Base-by-base conservation (phyloP, 1,140 invertebrate species). In the Zaprionus ghesquierei region DNA sequence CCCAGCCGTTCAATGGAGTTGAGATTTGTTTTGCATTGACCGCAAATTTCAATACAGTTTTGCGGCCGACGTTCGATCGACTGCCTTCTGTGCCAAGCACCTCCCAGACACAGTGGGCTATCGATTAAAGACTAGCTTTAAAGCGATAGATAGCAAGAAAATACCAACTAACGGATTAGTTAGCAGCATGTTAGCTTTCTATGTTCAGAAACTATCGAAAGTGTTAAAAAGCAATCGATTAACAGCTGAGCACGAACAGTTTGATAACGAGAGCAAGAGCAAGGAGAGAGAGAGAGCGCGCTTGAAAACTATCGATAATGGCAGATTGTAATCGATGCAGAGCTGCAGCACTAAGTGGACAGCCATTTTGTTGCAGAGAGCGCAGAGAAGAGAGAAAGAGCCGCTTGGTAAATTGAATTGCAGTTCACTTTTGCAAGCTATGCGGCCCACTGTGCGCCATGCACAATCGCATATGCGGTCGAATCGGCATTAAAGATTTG, bases 1-100 rank as follows among this genome's bases (percentile, higher is more conserved):
- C 58, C 59, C 71, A 82, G 65, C 33, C 68, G 51, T 79, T 68
- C 69, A 89, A 73, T 74, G 65, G 69, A 87, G 82, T 87, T 82
- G 68, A 79, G 75, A 89, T 79, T 87, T 87, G 82, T 89, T 86
- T 87, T 82, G 75, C 84, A 89, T 87, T 87, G 82, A 87, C 82
- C 82, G 82, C 82, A 87, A 87, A 89, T 87, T 87, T 87, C 82
- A 87, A 87, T 87, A 87, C 84, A 87, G 69, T 79, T 87, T 82
- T 87, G 82, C 79, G 82, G 82, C 60, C 71, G 74, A 74, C 68
- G 64, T 73, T 44, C 82, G 87, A 86, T 87, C 82, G 68, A 73
- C 65, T 56, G 60, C 71, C 55, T 46, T 46, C 54, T 50, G 20
- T 74, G 18, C 15, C 33, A 54, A 49, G n/a, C 44, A 58, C 25